Base-by-base conservation (phyloP, 2,888 invertebrate genomes). In the Pyralis farinalis region DNA sequence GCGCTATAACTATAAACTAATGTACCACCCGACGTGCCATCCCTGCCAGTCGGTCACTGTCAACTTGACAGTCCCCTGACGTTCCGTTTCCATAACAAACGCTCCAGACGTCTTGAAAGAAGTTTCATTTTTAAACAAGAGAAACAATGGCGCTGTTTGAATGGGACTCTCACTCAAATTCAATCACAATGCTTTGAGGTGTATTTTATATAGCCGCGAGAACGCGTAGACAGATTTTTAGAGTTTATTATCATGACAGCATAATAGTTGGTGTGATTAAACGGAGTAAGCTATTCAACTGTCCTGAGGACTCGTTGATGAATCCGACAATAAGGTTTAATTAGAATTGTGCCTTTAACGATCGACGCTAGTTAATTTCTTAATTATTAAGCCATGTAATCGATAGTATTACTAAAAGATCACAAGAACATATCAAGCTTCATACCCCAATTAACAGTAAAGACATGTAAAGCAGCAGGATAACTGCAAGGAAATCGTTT, bases 71-170 rank as follows among this genome's bases (percentile, higher is more conserved):
- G 63, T 49, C 56, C 31, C 39, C 51, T 46, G 60, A 64, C 62
- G 53, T 58, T 47, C 51, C 16, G 51, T 70, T 69, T 67, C 63
- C 71, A 72, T 70, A 64, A 62, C 49, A 49, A 43, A 38, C 43
- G 47, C 48, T 36, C 36, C 46, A 34, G 56, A 54, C 58, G 55
- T 56, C 51, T 67, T 64, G 66, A 78, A 73, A 77, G 67, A 63
- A 71, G 71, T 67, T 70, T 62, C 63, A 67, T 73, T 74, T 74
- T 76, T 70, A 71, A 76, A 70, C 58, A 46, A 50, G 46, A 48
- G 69, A 80, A 80, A 84, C 84, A 84, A 84, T 80, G 58, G 63
- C 49, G 50, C 42, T 68, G 53, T 74, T 78, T 80, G 79, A 81
- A 84, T 83, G 71, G 76, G 62, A 63, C 66, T 70, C 69, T 71